Base-by-base conservation (phyloP, 2,113 vertebrate species). In the Cochlearius cochlearius region DNA sequence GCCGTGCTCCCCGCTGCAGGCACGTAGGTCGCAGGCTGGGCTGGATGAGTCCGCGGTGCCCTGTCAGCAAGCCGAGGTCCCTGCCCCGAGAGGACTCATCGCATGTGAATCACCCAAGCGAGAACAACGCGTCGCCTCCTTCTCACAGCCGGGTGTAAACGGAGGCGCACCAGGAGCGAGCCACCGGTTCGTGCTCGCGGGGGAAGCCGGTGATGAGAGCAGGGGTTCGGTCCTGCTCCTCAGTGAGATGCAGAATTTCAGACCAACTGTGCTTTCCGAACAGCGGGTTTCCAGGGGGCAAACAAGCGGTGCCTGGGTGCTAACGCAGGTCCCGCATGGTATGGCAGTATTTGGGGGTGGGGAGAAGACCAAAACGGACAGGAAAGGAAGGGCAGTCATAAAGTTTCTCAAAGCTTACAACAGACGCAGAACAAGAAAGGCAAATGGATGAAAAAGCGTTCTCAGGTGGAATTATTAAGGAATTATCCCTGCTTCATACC, bases 101-200 rank as follows among this genome's bases (percentile, higher is more conserved):
- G 19, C 17, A 3, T 2, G 8, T 50, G 90, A 78, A n/a, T 81
- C 90, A 88, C 25, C 23, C 20, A 41, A 78, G 56, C 8, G 43
- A 84, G 50, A 63, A 63, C 79, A 68, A 3, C 9, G 1, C 1
- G 1, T 49, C 68, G 29, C 12, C 32, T 62, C 66, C 38, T 52
- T 32, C 53, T 91, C 25, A 20, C 55, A 88, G 78, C 75, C 53
- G 75, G 5, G 67, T 34, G 29, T 38, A 39, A 47, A 30, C 32
- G 0, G 8, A 79, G 41, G 27, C 2, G 7, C 23, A 23, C 14
- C 3, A 5, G 16, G 53, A 59, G 30, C 1, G 5, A 87, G 73
- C 1, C 0, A 1, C 26, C 1, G 6, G 25, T 30, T 71, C 72
- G 7, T 60, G 50, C 36, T 41, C 36, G 10, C 1, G 3, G 69